These are phyloP conservation scores for Zelostemma sp. DNA, from an alignment of 1,140 invertebrate genomes.

Conservation along the genomic window DNA sequence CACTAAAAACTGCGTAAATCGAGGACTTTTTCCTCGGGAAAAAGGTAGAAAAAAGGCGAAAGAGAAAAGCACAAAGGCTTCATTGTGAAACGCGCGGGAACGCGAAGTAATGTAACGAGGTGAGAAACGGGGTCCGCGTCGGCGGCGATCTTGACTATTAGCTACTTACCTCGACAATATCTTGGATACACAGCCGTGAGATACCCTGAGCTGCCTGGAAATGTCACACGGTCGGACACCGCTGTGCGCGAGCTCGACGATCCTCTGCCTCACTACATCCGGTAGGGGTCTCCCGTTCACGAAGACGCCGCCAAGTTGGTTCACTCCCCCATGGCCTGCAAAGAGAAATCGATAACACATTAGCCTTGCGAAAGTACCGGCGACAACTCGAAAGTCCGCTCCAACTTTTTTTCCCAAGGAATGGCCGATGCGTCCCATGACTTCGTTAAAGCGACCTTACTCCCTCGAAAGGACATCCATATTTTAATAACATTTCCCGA, in stretches of 20 bases:
- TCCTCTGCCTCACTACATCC: slow-evolving; percentile 93
- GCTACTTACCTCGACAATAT: slow-evolving; percentile 89
- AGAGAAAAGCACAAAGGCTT: slow-evolving; percentile 18
- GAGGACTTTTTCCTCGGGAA: neutral
- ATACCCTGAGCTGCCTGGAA: slow-evolving; percentile 89
- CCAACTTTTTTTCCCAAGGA: slow-evolving; percentile 9
- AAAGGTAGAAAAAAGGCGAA: neutral
- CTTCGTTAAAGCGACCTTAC: slow-evolving; percentile 24
- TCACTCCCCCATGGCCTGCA: slow-evolving; percentile 94
- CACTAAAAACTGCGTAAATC: no score
- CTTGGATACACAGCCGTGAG: slow-evolving; percentile 94
- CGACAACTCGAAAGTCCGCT: neutral
- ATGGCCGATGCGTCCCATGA: slow-evolving; percentile 8
- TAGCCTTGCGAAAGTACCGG: slow-evolving; percentile 30
- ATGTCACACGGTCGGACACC: slow-evolving; percentile 96
- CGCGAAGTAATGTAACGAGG: slow-evolving; percentile 13
- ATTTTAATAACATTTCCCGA: slow-evolving; percentile 18
- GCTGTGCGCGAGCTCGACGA: slow-evolving; percentile 96
- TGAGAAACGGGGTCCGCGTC: slow-evolving; percentile 26
- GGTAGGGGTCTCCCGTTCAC: slow-evolving; percentile 96
- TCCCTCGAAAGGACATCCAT: slow-evolving; percentile 19
- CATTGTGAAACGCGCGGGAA: slow-evolving; percentile 42
- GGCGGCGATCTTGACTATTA: slow-evolving; percentile 14
- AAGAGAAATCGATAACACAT: slow-evolving; percentile 55
- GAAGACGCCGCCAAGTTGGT: no score